phyloP scores from a whole-genome alignment of 2,888 invertebrate genomes.

The Alitta virens region DNA sequence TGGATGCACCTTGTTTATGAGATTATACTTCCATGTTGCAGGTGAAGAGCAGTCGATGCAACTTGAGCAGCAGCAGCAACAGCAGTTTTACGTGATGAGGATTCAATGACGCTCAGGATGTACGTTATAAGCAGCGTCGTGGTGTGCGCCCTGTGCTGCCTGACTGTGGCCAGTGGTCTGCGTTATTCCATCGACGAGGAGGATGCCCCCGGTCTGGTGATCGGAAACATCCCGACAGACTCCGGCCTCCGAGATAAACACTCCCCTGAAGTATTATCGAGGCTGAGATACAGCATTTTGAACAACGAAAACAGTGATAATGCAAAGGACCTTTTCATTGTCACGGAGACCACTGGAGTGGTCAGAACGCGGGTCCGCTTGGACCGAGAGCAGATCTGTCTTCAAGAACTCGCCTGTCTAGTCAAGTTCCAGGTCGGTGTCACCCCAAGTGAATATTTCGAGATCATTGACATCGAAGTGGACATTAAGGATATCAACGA shows the following conservation, averaged over 20 bases:
- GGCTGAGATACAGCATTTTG: constrained; percentile 1
- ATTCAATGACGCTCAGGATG: too few relatives aligned
- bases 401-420: constrained; percentile 1
- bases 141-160: too few relatives aligned
- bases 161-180: background rate
- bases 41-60: too few relatives aligned
- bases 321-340: constrained; percentile 1
- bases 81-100: too few relatives aligned
- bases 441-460: constrained; percentile 43
- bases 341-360: background rate
- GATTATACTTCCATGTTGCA: too few relatives aligned
- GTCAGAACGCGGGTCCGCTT: constrained; percentile 1
- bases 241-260: constrained; percentile 14
- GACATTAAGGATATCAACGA: constrained; percentile 2
- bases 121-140: too few relatives aligned
- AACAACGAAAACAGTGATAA: background rate
- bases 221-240: constrained; percentile 22
- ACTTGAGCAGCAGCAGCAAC: too few relatives aligned
- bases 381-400: constrained; percentile 22
- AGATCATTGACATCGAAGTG: background rate
- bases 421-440: constrained; percentile 16
- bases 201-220: constrained; percentile 12
- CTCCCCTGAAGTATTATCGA: background rate
- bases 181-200: constrained; percentile 21
- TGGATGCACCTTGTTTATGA: too few relatives aligned